Percentiles rank a stretch among this genome's conserved stretches.
Conservation (phyloP, 2,113 vertebrate genomes). For the Falcunculus frontatus region DNA sequence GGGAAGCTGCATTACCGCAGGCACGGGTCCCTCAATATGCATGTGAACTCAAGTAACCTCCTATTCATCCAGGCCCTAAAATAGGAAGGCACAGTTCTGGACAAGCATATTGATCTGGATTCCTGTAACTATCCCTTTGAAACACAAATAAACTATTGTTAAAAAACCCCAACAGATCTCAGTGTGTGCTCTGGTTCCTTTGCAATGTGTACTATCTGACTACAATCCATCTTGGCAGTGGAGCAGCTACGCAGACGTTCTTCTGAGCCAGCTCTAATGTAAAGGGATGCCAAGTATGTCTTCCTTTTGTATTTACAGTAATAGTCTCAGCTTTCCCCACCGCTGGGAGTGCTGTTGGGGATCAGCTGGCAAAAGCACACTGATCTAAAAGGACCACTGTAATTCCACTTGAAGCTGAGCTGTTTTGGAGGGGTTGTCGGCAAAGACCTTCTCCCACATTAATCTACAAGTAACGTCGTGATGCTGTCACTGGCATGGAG, state of each 20-base stretch:
- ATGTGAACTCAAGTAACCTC: slow-evolving; percentile 61
- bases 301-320: slow-evolving; percentile 67
- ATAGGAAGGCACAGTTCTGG: slow-evolving; percentile 60
- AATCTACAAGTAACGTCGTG: neutral
- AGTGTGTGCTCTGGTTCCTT: slow-evolving; percentile 59
- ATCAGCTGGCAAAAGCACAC: slow-evolving; percentile 48
- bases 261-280: slow-evolving; percentile 67
- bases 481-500: slow-evolving; percentile 24
- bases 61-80: slow-evolving; percentile 58
- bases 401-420: slow-evolving; percentile 38
- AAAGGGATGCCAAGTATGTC: slow-evolving; percentile 64
- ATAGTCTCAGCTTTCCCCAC: slow-evolving; percentile 60
- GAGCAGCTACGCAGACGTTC: slow-evolving; percentile 61
- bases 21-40: slow-evolving; percentile 47
- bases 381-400: slow-evolving; percentile 43
- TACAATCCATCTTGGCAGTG: slow-evolving; percentile 63
- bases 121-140: slow-evolving; percentile 68
- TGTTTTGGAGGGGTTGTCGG: slow-evolving; percentile 40
- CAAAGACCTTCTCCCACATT: slow-evolving; percentile 51
- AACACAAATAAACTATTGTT: slow-evolving; percentile 68
- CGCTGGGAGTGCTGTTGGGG: slow-evolving; percentile 55
- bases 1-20: slow-evolving; percentile 15
- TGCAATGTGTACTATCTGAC: slow-evolving; percentile 66
- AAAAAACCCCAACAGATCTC: slow-evolving; percentile 66
- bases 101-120: slow-evolving; percentile 66